Conservation (phyloP, 2,888 invertebrate genomes). For the Gryllus longicercus region DNA sequence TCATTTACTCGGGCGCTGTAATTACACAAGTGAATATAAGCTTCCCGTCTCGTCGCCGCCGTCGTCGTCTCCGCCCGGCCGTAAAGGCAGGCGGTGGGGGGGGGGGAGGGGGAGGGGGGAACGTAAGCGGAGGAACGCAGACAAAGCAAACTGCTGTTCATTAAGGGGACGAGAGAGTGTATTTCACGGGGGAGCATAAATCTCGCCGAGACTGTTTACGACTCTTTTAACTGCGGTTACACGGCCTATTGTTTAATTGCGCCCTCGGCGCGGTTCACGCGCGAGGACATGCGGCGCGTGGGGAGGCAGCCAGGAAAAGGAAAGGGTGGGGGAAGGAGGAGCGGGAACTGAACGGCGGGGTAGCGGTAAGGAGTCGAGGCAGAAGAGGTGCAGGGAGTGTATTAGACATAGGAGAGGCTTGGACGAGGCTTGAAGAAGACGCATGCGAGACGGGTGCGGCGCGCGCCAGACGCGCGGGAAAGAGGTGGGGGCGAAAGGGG, state of each 20-base stretch:
- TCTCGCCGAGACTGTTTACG: neutral
- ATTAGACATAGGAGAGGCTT: no score
- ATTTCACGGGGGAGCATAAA: slow-evolving; percentile 8
- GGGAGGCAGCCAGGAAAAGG: no score
- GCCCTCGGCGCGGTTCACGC: neutral
- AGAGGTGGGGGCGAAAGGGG: no score
- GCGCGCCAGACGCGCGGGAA: no score
- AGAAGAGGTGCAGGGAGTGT: no score
- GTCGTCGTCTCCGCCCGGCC: neutral
- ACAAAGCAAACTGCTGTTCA: slow-evolving; percentile 17
- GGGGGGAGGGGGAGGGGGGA: neutral
- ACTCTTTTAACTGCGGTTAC: slow-evolving; percentile 6
- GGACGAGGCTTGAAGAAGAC: no score
- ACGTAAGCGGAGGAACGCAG: neutral
- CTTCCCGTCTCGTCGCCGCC: neutral
- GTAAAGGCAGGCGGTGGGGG: neutral
- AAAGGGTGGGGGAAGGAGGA: no score
- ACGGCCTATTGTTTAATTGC: slow-evolving; percentile 17
- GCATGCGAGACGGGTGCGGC: no score
- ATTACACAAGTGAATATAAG: neutral
- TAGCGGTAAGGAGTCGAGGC: no score
- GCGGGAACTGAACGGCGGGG: no score
- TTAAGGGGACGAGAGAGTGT: neutral
- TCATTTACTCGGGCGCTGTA: slow-evolving; percentile 4
- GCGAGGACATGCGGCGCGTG: no score